Percentiles rank a stretch among this genome's conserved stretches.
Conservation (phyloP, 2,888 invertebrate species). For the Amiota minor region DNA sequence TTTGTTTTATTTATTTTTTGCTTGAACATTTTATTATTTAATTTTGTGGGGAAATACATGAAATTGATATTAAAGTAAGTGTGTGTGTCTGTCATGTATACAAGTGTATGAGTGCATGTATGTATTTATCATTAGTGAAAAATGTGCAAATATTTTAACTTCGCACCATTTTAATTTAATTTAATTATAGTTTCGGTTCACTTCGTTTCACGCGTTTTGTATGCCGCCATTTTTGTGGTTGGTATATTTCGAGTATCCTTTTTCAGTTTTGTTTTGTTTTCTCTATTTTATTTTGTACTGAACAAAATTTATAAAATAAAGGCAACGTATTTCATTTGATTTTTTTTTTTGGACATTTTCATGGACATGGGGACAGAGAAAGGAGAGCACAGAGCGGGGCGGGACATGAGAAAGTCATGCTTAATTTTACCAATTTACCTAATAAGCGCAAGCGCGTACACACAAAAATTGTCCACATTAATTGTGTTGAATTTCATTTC, state of each 20-base stretch:
- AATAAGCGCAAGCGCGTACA: slow-evolving; percentile 25
- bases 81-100: not conserved
- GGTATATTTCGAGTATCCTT: too few species aligned
- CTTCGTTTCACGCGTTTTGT: slow-evolving; percentile 28
- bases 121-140: slow-evolving; percentile 34
- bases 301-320: not conserved
- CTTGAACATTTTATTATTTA: not conserved
- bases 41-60: slow-evolving; percentile 3
- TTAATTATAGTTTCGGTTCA: slow-evolving; percentile 48
- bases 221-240: slow-evolving; percentile 9
- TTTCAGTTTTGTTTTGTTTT: not conserved
- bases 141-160: slow-evolving; percentile 47
- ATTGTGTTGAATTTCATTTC: slow-evolving; percentile 47
- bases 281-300: not conserved
- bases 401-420: not conserved
- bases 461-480: slow-evolving; percentile 47
- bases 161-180: slow-evolving; percentile 54
- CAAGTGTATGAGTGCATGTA: not conserved
- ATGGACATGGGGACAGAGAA: too few species aligned
- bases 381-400: too few species aligned
- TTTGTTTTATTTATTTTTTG: not conserved
- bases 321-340: not conserved
- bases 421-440: not conserved
- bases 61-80: not conserved
- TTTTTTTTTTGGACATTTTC: not conserved